These are phyloP conservation scores for Podilymbus podiceps DNA, from an alignment of 2,113 vertebrate species.

Conservation along the genomic window DNA sequence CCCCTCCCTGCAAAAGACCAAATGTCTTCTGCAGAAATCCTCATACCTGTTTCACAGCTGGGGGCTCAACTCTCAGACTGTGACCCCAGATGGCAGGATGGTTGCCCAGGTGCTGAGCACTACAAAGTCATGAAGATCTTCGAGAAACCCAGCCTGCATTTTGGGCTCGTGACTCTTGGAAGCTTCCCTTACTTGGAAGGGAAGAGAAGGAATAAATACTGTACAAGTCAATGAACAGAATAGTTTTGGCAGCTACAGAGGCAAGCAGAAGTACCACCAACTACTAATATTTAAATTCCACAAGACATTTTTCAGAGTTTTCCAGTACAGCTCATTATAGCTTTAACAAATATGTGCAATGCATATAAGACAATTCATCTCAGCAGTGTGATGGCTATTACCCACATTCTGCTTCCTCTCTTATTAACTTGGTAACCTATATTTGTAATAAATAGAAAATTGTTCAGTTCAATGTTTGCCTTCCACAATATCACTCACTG, in stretches of 20 bases:
- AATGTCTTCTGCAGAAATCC: background rate
- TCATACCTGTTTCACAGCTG: background rate
- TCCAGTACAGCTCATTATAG: background rate
- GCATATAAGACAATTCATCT: background rate
- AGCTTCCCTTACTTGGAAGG: background rate
- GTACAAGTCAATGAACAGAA: background rate
- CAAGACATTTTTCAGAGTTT: background rate
- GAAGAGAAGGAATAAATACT: background rate
- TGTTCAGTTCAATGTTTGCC: background rate
- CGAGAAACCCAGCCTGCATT: background rate
- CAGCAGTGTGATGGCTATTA: background rate
- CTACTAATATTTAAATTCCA: background rate
- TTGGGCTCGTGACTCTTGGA: background rate
- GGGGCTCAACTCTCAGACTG: background rate
- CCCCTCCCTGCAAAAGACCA: background rate
- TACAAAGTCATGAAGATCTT: background rate
- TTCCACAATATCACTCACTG: background rate
- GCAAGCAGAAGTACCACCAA: background rate
- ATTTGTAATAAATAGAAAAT: conserved; percentile 19
- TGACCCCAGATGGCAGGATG: background rate
- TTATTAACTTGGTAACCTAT: background rate
- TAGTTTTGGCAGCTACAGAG: background rate
- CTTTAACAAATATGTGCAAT: background rate
- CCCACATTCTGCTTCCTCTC: background rate
- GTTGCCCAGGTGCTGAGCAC: background rate